A percentile compares a stretch with the other conserved stretches of the same genome.
Conservation (phyloP, 2,797 vertebrate genomes). For the Brachyrhaphis roseni region DNA sequence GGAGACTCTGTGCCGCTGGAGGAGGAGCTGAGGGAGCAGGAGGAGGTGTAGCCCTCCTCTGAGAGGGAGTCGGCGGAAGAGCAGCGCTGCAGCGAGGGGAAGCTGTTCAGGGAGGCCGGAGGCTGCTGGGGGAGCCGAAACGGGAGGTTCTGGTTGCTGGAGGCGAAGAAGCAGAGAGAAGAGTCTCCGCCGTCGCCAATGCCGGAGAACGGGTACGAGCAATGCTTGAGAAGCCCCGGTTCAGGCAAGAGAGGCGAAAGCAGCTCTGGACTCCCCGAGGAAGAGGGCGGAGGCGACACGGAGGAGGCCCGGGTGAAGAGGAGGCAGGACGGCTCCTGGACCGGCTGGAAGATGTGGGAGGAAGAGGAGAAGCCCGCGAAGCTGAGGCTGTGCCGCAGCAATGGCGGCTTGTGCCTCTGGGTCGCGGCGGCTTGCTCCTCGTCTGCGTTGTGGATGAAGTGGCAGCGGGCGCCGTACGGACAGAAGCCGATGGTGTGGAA, state of each 20-base stretch:
- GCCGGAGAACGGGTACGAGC: constrained; percentile 61
- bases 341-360: constrained; percentile 63
- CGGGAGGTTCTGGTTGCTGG: constrained; percentile 15
- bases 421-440: constrained; percentile 53
- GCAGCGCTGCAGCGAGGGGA: constrained; percentile 76
- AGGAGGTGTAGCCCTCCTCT: constrained; percentile 85
- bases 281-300: constrained; percentile 73
- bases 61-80: constrained; percentile 86
- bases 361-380: constrained; percentile 82
- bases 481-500: constrained; percentile 88
- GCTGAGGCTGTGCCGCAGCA: constrained; percentile 82
- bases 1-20: constrained; percentile 82
- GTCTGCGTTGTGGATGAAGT: constrained; percentile 86
- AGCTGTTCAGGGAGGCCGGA: constrained; percentile 38
- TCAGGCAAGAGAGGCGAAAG: constrained; percentile 73
- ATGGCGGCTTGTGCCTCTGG: constrained; percentile 51
- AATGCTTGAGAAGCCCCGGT: constrained; percentile 59
- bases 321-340: constrained; percentile 58
- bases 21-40: constrained; percentile 82
- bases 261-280: constrained; percentile 68
- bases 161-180: constrained; percentile 62
- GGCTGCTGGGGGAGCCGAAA: constrained; percentile 33
- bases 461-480: constrained; percentile 85
- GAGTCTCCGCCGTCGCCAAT: constrained; percentile 35
- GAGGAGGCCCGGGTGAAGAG: constrained; percentile 75